Conservation (phyloP, 2,888 invertebrate species). For the Cacoxenus indagator region DNA sequence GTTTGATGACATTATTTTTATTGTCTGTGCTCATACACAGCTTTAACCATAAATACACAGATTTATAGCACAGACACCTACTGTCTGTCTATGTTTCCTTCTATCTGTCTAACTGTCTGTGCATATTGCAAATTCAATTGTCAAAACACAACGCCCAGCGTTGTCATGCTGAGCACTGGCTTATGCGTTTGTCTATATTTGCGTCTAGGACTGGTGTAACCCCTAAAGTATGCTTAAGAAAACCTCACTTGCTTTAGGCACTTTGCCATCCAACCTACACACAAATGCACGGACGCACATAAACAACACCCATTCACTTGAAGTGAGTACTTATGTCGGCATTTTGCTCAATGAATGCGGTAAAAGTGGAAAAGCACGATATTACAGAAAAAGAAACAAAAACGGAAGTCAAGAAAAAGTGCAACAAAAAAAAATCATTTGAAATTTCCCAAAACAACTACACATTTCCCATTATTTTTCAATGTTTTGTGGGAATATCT, state of each 20-base stretch:
- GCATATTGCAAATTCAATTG: not conserved
- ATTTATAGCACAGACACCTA: too few relatives aligned
- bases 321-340: not conserved
- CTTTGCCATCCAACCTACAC: not conserved
- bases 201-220: not conserved
- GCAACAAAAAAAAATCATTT: not conserved
- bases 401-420: not conserved
- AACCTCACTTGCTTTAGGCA: not conserved
- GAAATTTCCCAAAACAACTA: not conserved
- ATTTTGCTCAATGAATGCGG: not conserved
- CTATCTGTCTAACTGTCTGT: not conserved
- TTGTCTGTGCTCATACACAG: too few relatives aligned
- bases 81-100: not conserved
- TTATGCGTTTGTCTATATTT: not conserved
- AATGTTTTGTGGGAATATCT: not conserved
- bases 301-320: not conserved
- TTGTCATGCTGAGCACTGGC: not conserved
- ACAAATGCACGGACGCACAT: too few relatives aligned
- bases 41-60: too few relatives aligned
- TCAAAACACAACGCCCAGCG: not conserved
- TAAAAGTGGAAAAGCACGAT: not conserved
- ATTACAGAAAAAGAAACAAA: not conserved
- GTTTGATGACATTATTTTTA: too few relatives aligned
- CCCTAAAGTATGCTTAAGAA: not conserved
- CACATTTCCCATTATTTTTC: not conserved